Evolutionary conservation across 2,888 invertebrate species (phyloP).

Genomic region (Epinotia demarniana): DNA sequence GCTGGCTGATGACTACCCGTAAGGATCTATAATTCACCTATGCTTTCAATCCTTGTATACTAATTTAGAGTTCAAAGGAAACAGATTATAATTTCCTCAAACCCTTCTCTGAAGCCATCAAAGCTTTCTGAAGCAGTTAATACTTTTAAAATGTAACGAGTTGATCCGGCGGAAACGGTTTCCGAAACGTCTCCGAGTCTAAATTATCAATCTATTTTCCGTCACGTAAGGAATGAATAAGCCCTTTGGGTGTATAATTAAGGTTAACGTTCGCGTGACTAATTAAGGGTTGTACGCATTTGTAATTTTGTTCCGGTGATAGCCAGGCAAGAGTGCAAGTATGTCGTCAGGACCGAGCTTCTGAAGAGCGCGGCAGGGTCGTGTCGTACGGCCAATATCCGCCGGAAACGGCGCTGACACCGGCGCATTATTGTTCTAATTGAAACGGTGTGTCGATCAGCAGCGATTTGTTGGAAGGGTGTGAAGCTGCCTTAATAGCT

Average conservation of each 20-base stretch:
- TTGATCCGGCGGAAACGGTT: conserved; percentile 74
- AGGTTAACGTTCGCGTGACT: conserved; percentile 24
- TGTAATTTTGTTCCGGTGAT: conserved; percentile 45
- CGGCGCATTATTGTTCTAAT: conserved; percentile 78
- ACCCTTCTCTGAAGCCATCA: conserved; percentile 64
- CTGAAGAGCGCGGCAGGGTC: conserved; percentile 61
- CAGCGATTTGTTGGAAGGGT: conserved; percentile 57
- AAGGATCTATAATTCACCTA: conserved; percentile 4
- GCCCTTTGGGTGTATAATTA: conserved; percentile 23
- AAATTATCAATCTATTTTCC: conserved; percentile 38
- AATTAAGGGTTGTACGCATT: conserved; percentile 23
- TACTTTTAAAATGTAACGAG: conserved; percentile 68
- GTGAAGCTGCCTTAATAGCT: conserved; percentile 46
- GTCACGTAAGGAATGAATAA: conserved; percentile 16
- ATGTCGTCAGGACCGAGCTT: conserved; percentile 78
- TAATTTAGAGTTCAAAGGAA: conserved; percentile 41
- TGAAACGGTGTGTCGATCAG: conserved; percentile 79
- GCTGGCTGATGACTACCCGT: conserved; percentile 6
- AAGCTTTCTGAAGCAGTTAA: conserved; percentile 71
- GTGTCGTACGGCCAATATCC: conserved; percentile 76
- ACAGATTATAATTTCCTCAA: conserved; percentile 43
- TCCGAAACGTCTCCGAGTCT: conserved; percentile 51
- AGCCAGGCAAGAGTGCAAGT: conserved; percentile 62
- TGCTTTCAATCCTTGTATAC: background rate
- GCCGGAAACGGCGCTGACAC: conserved; percentile 73